phyloP scores from a whole-genome alignment of 2,888 invertebrate species.

The Ephialtes manifestator region DNA sequence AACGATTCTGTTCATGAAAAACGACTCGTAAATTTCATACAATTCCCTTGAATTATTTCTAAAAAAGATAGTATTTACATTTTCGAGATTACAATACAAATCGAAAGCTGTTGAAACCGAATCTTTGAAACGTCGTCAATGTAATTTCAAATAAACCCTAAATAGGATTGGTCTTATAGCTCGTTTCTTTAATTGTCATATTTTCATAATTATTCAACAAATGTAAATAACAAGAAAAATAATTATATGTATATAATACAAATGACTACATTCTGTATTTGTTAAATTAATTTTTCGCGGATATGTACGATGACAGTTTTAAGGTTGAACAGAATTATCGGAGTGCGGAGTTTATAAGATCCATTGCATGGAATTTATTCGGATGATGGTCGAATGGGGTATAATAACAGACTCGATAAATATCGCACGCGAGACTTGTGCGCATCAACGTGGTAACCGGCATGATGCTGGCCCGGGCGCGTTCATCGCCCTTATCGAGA shows the following conservation, averaged over 20 bases:
- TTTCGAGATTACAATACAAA: too few species aligned
- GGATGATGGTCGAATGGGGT: background rate
- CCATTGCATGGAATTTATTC: conserved; percentile 8
- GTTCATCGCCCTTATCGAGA: conserved; percentile 76
- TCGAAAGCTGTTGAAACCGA: too few species aligned
- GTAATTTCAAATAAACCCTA: too few species aligned
- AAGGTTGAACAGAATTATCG: background rate
- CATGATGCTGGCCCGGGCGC: conserved; percentile 27
- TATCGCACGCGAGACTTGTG: background rate
- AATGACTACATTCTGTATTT: background rate
- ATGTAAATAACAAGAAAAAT: background rate
- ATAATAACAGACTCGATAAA: conserved; percentile 30
- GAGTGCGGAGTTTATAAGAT: conserved; percentile 3
- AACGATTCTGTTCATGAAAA: too few species aligned
- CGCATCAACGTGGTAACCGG: conserved; percentile 27
- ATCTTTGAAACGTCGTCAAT: too few species aligned
- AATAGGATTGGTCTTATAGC: too few species aligned
- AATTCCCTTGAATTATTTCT: too few species aligned
- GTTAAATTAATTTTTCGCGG: background rate
- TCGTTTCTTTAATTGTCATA: too few species aligned
- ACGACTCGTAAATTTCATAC: too few species aligned
- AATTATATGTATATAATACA: background rate
- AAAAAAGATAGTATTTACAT: too few species aligned
- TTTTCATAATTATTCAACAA: too few species aligned
- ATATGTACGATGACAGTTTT: background rate